Percentiles rank a stretch among this genome's conserved stretches.
Conservation (phyloP, 1,140 invertebrate species). For the Hyles euphorbiae region DNA sequence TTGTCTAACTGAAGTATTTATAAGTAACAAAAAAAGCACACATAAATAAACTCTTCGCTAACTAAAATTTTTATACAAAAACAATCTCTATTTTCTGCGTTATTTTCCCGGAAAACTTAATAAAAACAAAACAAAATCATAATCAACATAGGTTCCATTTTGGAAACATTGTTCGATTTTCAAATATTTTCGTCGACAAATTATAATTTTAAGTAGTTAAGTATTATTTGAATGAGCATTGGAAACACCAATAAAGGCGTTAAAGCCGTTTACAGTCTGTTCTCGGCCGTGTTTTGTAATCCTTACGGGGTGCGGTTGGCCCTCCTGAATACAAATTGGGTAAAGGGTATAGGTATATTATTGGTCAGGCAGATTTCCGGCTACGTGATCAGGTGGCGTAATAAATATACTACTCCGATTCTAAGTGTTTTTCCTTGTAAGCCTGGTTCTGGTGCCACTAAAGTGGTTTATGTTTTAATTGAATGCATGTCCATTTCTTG, state of each 20-base stretch:
- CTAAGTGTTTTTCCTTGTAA: slow-evolving; percentile 41
- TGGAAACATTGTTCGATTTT: too few relatives aligned
- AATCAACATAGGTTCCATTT: too few relatives aligned
- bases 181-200: too few relatives aligned
- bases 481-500: too few relatives aligned
- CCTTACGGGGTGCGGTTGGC: slow-evolving; percentile 21
- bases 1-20: too few relatives aligned
- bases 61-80: too few relatives aligned
- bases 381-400: slow-evolving; percentile 38
- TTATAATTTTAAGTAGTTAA: slow-evolving; percentile 1
- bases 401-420: slow-evolving; percentile 30
- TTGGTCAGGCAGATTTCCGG: slow-evolving; percentile 45
- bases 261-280: slow-evolving; percentile 38
- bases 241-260: slow-evolving; percentile 33
- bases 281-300: slow-evolving; percentile 40
- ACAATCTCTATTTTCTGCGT: too few relatives aligned
- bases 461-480: too few relatives aligned
- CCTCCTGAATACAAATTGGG: slow-evolving; percentile 37
- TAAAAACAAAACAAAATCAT: too few relatives aligned
- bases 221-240: slow-evolving; percentile 1
- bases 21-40: too few relatives aligned
- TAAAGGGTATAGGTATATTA: slow-evolving; percentile 43
- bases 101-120: too few relatives aligned
- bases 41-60: too few relatives aligned
- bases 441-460: background rate